Base-by-base conservation (phyloP, 2,113 vertebrate species). In the Microcebus murinus region DNA sequence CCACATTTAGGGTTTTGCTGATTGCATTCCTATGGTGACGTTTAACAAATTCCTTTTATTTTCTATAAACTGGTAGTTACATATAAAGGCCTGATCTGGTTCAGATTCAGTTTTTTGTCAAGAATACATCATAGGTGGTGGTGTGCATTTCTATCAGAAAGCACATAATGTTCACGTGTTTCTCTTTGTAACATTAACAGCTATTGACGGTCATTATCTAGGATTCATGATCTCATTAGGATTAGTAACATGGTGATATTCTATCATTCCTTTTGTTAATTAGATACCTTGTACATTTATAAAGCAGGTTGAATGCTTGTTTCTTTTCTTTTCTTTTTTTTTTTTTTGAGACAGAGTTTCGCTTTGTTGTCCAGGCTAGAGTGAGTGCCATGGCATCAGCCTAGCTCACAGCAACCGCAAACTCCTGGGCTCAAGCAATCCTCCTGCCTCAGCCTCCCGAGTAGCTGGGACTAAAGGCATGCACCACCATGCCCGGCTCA, bases 201-300 rank as follows among this genome's bases (percentile, higher is more conserved):
- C 59, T 81, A 61, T 55, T 76, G 50, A 57, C 52, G 39, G 36
- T 45, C 57, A 68, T 31, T 90, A 39, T 9, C 20, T 82, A 73
- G 31, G 80, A 86, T 87, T 57, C 25, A 42, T 48, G 55, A 86
- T 91, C 67, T 96, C 36, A 94, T 81, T 90, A 63, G 42, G 18
- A 9, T 85, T n/a, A 71, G n/a, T 36, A 65, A 68, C 70, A 95
- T 20, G 34, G 27, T 79, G n/a, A 71, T 45, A 21, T 9, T 57
- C n/a, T 21, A n/a, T 63, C 8, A 12, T 80, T 79, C 55, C 3
- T 36, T 94, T 71, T 84, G 29, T 27, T 52, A 77, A 70, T 68
- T 84, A 85, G 36, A 65, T 45, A 63, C n/a, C 18, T 85, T 80
- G 61, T 31, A 70, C 14, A 25, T 55, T 59, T 65, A 21, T 91